Percentiles rank a stretch among this genome's conserved stretches.
Evolutionary conservation across 1,140 invertebrate genomes (phyloP).

Genomic region (Bursaphelenchus mucronatus): DNA sequence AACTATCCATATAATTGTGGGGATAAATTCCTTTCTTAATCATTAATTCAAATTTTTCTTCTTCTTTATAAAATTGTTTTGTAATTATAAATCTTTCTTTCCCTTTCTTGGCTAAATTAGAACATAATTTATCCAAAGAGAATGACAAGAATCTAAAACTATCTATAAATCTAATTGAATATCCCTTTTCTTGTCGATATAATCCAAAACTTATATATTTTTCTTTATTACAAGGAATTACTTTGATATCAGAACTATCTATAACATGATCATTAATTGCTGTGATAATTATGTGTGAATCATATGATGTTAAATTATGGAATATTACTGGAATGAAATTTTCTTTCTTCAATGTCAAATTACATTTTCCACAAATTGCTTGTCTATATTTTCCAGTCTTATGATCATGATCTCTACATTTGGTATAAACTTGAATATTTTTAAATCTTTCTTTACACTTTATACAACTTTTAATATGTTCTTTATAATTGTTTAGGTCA

Average conservation of each 20-base stretch:
- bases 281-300: slow-evolving; percentile 30
- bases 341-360: slow-evolving; percentile 11
- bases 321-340: slow-evolving; percentile 22
- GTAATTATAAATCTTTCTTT: slow-evolving; percentile 21
- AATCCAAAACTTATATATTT: slow-evolving; percentile 35
- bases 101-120: slow-evolving; percentile 22
- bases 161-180: slow-evolving; percentile 33
- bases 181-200: slow-evolving; percentile 7
- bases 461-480: no score
- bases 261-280: slow-evolving; percentile 25
- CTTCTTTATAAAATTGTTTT: slow-evolving; percentile 19
- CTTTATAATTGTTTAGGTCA: no score
- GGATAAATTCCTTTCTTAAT: slow-evolving; percentile 27
- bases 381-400: slow-evolving; percentile 17
- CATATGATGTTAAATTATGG: slow-evolving; percentile 35
- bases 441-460: no score
- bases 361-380: slow-evolving; percentile 17
- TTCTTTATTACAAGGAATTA: slow-evolving; percentile 29
- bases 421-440: slow-evolving; percentile 3
- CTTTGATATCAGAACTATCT: slow-evolving; percentile 23
- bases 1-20: slow-evolving; percentile 21
- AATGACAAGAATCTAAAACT: slow-evolving; percentile 9
- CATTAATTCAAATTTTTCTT: slow-evolving; percentile 20
- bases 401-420: slow-evolving; percentile 30
- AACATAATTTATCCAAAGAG: slow-evolving; percentile 20